These are phyloP conservation scores for Anastatus disparis DNA, from an alignment of 1,140 invertebrate species.

Conservation along the genomic window DNA sequence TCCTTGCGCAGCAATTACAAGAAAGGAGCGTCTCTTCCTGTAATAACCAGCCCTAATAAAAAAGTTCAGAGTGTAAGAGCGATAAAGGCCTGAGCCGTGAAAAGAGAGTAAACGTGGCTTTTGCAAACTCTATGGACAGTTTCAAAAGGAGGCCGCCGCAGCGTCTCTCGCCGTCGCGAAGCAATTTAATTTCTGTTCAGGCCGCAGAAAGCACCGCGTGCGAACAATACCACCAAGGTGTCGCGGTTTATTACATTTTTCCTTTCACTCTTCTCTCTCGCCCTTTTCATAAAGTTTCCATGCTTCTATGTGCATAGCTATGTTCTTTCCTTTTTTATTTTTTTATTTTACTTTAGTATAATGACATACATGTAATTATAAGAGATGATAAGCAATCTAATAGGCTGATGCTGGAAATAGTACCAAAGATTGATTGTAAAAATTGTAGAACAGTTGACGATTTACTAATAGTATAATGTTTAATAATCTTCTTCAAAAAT, in stretches of 20 bases:
- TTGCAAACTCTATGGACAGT: constrained; percentile 12
- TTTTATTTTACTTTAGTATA: no score
- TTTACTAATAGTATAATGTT: no score
- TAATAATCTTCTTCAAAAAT: no score
- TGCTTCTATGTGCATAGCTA: no score
- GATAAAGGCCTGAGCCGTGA: constrained; percentile 29
- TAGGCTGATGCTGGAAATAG: no score
- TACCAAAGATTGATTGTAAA: no score
- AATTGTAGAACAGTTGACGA: no score
- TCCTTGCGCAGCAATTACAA: constrained; percentile 46
- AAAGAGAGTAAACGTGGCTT: neutral
- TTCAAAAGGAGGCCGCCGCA: constrained; percentile 33
- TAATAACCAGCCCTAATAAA: constrained; percentile 35
- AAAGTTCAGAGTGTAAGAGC: constrained; percentile 17
- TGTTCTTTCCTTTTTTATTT: no score
- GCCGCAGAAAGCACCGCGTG: constrained; percentile 36
- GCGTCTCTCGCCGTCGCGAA: no score
- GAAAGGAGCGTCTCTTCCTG: constrained; percentile 18
- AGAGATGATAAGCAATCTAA: no score
- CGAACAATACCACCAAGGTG: constrained; percentile 41
- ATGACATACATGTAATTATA: no score
- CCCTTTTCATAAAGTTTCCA: neutral
- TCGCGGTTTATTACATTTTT: constrained; percentile 60
- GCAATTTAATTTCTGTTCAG: constrained; percentile 54
- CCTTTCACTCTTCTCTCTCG: constrained; percentile 38